Evolutionary conservation across 2,888 invertebrate species (phyloP).

Genomic region (Leptodirus hochenwartii): DNA sequence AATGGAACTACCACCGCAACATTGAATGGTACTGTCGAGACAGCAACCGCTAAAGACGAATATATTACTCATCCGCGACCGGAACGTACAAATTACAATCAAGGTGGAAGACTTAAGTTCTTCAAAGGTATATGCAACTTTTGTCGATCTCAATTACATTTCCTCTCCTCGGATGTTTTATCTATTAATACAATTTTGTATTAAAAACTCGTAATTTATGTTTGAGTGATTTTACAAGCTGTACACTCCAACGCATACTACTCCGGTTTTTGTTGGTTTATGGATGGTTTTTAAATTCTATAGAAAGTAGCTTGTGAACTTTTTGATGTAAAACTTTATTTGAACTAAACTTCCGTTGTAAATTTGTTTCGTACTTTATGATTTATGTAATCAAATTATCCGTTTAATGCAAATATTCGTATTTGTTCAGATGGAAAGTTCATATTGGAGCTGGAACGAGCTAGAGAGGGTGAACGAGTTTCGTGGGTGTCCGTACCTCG

Average conservation of each 20-base stretch:
- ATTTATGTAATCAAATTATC: slow-evolving; percentile 3
- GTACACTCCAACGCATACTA: too few relatives aligned
- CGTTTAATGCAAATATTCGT: background rate
- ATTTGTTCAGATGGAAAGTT: slow-evolving; percentile 68
- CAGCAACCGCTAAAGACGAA: slow-evolving; percentile 24
- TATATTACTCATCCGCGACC: too few relatives aligned
- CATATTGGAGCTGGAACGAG: slow-evolving; percentile 65
- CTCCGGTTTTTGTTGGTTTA: too few relatives aligned
- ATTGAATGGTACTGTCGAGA: slow-evolving; percentile 49
- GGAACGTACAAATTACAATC: slow-evolving; percentile 24
- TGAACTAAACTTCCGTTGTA: background rate
- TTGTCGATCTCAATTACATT: slow-evolving; percentile 3
- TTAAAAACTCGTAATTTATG: too few relatives aligned
- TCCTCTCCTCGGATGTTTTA: background rate
- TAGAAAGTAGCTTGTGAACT: too few relatives aligned
- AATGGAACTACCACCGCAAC: slow-evolving; percentile 39
- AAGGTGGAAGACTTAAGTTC: slow-evolving; percentile 62
- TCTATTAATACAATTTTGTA: background rate
- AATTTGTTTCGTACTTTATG: background rate
- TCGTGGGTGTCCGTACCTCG: slow-evolving; percentile 82
- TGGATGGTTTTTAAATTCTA: too few relatives aligned
- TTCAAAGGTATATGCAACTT: slow-evolving; percentile 48
- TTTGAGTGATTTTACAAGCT: too few relatives aligned
- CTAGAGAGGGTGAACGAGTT: slow-evolving; percentile 59
- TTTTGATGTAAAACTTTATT: too few relatives aligned